Base-by-base conservation (phyloP, 2,888 invertebrate genomes). In the Torymus aiolomorphi region DNA sequence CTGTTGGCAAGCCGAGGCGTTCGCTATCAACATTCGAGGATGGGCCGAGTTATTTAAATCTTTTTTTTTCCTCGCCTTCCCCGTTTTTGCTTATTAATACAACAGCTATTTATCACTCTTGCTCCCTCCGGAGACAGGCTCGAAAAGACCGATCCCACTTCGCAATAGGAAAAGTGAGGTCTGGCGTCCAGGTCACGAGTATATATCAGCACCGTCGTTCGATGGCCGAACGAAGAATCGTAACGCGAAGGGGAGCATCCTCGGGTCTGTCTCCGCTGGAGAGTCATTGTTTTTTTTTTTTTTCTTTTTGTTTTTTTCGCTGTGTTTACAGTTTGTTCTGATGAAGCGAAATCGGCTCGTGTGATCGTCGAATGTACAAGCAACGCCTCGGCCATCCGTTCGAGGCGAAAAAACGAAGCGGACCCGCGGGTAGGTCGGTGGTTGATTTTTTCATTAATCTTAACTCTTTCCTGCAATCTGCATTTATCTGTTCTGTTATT, bases 351-450 rank as follows among this genome's bases (percentile, higher is more conserved):
- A 71, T 63, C 52, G 24, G 57, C 56, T 51, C 69, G 56, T 14
- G n/a, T 18, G 18, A 42, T 63, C 70, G 72, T 63, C 65, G 65
- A 70, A 51, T 24, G 77, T 31, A 8, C 24, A 14, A 42, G 54
- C n/a, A 14, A 57, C 80, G 62, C 69, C 81, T 83, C 78, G 84
- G 82, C 84, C 84, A 85, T 84, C 76, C 81, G 54, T 62, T 79
- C 83, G 85, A 84, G 87, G 86, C 87, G 86, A 88, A 86, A 86
- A 84, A 89, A 89, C 89, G 90, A 90, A 90, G 90, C 90, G 90
- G 89, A 90, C 89, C 90, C 90, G 90, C 89, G 89, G 89, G 90
- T 90, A 90, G 90, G 90, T 90, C 89, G 87, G 87, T 89, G 88
- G 86, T 87, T 87, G 84, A 84, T 84, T 84, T 82, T 78, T 74